Evolutionary conservation across 2,888 invertebrate species (phyloP), one percentile per base, ranked within the genome.

Genomic region (Torymus auratus): DNA sequence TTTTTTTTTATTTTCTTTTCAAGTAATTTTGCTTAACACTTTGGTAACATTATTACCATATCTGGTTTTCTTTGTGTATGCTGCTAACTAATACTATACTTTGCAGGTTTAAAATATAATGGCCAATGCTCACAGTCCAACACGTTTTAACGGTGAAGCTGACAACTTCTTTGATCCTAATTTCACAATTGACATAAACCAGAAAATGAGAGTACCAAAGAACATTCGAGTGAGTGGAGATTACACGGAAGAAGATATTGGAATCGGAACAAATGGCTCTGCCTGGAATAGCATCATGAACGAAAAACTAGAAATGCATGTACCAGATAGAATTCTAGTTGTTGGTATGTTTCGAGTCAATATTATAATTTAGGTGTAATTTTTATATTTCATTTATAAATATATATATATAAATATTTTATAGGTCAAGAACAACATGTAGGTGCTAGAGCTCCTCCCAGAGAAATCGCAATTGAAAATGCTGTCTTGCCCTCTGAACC

Each of bases 311-410:
- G 95, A 96, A 86, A 98, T 98, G 98, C 95, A 95, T 88, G 98
- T 98, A 56, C 98, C 98, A 2, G 98, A 98, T 88, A 94, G 97
- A 88, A 98, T 98, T 90, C 93, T 98, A 85, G 96, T 98, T 67
- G 94, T 96, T 86, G 98, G 98, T 89, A 94, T 94, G 91, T 94
- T 89, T 94, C 94, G 89, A 71, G 7, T 50, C 11, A 41, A 60
- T 64, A 41, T 23, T 12, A 76, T 55, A 14, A 52, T 10, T 72
- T 0, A 28, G n/a, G 15, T 15, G 28, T 58, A 15, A n/a, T 62
- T n/a, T 50, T 7, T n/a, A 53, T 10, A 17, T 60, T 2, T 71
- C 7, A 41, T 52, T 68, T 77, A 10, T 62, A 77, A 81, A 77
- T 50, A 68, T 65, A 78, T 71, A 20, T 65, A 17, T 50, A 52